Evolutionary conservation across 53 echinoderm and acorn worm genomes (phyloP).

Genomic region (Glandiceps talaboti): DNA sequence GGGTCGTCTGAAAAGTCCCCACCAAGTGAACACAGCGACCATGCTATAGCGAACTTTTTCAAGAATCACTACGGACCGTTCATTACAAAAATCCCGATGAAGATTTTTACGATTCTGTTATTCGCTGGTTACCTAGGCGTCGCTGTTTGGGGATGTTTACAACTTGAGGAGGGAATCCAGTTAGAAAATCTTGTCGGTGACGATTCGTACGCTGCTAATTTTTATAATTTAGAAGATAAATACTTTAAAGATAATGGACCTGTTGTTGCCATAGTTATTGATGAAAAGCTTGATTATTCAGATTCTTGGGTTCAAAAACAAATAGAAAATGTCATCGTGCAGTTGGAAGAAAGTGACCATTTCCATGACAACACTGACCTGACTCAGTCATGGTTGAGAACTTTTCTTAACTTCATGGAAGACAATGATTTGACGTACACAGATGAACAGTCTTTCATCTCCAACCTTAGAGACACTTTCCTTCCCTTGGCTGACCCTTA

Average conservation of each 20-base stretch:
- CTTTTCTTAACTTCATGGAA: slow-evolving; percentile 16
- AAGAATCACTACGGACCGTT: slow-evolving; percentile 34
- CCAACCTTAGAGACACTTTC: slow-evolving; percentile 18
- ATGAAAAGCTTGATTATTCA: slow-evolving; percentile 19
- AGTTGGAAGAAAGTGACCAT: slow-evolving; percentile 24
- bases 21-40: slow-evolving; percentile 9
- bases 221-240: slow-evolving; percentile 6
- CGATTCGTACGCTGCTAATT: slow-evolving; percentile 23
- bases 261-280: slow-evolving; percentile 23
- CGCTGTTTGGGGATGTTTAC: slow-evolving; percentile 31
- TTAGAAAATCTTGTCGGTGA: slow-evolving; percentile 28
- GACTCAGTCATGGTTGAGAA: slow-evolving; percentile 30
- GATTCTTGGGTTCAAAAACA: slow-evolving; percentile 6
- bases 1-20: slow-evolving; percentile 13
- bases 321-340: slow-evolving; percentile 8
- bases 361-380: slow-evolving; percentile 7
- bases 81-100: slow-evolving; percentile 15
- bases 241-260: slow-evolving; percentile 38
- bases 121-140: slow-evolving; percentile 20
- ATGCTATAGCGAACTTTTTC: slow-evolving; percentile 41
- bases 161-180: slow-evolving; percentile 24
- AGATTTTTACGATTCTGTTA: slow-evolving; percentile 11
- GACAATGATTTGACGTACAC: not conserved
- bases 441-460: slow-evolving; percentile 5
- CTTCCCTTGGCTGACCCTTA: slow-evolving; percentile 6